Conservation (phyloP, 2,797 vertebrate genomes). For the Kryptopterus vitreolus region DNA sequence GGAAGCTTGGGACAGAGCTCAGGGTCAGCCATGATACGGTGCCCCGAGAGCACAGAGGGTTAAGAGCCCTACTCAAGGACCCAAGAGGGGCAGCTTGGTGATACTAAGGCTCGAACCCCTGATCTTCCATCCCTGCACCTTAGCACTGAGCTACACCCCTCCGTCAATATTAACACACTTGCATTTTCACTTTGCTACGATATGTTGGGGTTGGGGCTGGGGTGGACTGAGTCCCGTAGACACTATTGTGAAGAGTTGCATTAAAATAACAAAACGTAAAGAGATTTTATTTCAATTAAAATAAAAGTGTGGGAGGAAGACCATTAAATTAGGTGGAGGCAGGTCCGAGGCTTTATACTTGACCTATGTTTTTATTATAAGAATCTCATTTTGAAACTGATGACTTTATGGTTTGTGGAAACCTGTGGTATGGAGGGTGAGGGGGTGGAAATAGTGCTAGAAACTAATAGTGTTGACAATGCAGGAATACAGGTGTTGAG, state of each 20-base stretch:
- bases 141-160: too few relatives aligned
- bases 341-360: too few relatives aligned
- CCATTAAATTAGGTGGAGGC: not conserved
- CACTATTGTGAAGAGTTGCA: not conserved
- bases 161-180: too few relatives aligned
- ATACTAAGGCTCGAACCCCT: too few relatives aligned
- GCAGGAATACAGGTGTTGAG: conserved; percentile 19
- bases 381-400: not conserved
- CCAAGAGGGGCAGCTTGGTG: too few relatives aligned
- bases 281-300: not conserved
- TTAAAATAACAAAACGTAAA: not conserved
- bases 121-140: too few relatives aligned
- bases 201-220: too few relatives aligned
- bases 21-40: too few relatives aligned
- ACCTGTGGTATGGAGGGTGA: not conserved
- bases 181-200: not conserved
- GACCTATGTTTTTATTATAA: not conserved
- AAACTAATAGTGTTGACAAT: not conserved
- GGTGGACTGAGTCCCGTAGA: not conserved
- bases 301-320: not conserved
- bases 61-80: too few relatives aligned
- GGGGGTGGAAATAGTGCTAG: not conserved
- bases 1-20: too few relatives aligned
- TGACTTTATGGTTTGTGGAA: not conserved
- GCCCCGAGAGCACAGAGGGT: too few relatives aligned